Conservation (phyloP, 1,140 invertebrate genomes). For the Phenacoccus solenopsis region DNA sequence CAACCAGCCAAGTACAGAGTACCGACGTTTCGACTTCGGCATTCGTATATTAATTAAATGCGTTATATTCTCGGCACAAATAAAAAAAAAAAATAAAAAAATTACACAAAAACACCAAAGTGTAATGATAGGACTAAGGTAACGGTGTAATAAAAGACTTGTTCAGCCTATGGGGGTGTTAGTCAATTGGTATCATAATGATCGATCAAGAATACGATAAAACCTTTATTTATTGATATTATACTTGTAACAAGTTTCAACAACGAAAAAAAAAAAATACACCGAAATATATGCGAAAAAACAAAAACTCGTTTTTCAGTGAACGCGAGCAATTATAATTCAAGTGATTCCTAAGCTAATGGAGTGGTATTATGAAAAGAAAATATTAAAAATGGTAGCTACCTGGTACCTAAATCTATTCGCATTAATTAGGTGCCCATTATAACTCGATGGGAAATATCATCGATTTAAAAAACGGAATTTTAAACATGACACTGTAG, state of each 20-base stretch:
- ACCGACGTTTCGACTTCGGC: too few species aligned
- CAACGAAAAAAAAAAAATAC: background rate
- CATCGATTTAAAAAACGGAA: too few species aligned
- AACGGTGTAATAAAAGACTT: background rate
- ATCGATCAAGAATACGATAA: background rate
- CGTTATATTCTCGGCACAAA: background rate
- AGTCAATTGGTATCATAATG: constrained; percentile 2
- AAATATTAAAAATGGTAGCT: too few species aligned
- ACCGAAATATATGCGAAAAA: background rate
- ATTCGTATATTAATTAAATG: background rate
- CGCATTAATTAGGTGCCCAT: too few species aligned
- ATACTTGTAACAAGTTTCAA: background rate
- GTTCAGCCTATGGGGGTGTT: background rate
- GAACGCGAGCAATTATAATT: background rate
- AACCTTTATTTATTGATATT: background rate
- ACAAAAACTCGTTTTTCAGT: background rate
- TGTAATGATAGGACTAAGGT: background rate
- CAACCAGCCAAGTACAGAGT: too few species aligned
- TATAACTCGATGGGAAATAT: too few species aligned
- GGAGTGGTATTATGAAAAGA: too few species aligned
- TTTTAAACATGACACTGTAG: too few species aligned
- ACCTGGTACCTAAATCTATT: too few species aligned
- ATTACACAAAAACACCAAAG: background rate
- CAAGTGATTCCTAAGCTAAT: background rate
- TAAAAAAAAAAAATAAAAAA: background rate